phyloP scores from a whole-genome alignment of 2,113 vertebrate species.

The Trogon surrucura region DNA sequence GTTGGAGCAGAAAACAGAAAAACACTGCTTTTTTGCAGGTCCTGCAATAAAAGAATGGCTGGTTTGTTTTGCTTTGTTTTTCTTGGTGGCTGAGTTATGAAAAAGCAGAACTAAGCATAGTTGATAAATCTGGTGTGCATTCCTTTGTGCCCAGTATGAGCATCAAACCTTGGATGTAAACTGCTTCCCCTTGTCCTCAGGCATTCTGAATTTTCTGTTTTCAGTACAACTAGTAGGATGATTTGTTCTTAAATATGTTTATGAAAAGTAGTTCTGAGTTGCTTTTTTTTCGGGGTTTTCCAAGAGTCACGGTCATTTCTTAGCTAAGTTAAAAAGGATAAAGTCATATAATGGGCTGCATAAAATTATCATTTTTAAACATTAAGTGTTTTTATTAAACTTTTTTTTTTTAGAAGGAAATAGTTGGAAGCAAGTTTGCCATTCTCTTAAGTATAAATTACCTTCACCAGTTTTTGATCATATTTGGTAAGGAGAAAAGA shows the following conservation, averaged over 20 bases:
- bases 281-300: not conserved
- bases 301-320: not conserved
- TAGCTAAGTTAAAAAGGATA: not conserved
- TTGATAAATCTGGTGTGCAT: slow-evolving; percentile 36
- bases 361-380: slow-evolving; percentile 28
- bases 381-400: not conserved
- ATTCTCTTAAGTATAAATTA: not conserved
- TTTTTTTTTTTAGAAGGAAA: not conserved
- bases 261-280: slow-evolving; percentile 7
- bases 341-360: not conserved
- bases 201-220: slow-evolving; percentile 8
- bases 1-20: slow-evolving; percentile 34
- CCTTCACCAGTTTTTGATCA: slow-evolving; percentile 37
- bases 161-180: slow-evolving; percentile 18
- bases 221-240: not conserved
- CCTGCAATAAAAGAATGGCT: not conserved
- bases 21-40: not conserved
- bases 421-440: slow-evolving; percentile 14
- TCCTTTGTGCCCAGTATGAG: slow-evolving; percentile 17
- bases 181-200: slow-evolving; percentile 14
- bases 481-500: slow-evolving; percentile 49
- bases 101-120: slow-evolving; percentile 32
- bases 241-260: slow-evolving; percentile 25
- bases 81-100: slow-evolving; percentile 41
- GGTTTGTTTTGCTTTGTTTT: slow-evolving; percentile 47